A percentile compares a stretch with the other conserved stretches of the same genome.
Conservation (phyloP, 2,888 invertebrate species). For the Cephus sareptanus region DNA sequence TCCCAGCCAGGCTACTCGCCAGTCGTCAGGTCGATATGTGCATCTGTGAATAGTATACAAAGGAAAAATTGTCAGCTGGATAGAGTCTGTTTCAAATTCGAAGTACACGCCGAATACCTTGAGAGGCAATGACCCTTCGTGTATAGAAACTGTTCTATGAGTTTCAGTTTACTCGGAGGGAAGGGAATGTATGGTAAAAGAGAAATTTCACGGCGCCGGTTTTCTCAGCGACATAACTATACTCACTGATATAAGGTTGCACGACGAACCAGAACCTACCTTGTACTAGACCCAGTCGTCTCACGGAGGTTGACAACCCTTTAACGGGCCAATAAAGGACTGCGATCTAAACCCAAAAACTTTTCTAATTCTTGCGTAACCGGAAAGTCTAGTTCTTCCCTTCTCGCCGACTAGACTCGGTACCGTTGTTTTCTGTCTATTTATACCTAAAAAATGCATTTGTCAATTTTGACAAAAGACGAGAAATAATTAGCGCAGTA, state of each 20-base stretch:
- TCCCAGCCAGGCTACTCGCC: background rate
- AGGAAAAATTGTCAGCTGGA: background rate
- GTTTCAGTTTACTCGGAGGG: background rate
- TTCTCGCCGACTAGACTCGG: background rate
- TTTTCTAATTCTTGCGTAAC: constrained; percentile 41
- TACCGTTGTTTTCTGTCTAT: background rate
- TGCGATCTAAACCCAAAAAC: constrained; percentile 45
- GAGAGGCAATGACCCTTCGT: background rate
- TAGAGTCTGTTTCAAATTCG: background rate
- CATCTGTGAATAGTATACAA: background rate
- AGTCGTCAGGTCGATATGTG: background rate
- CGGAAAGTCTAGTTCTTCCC: constrained; percentile 35
- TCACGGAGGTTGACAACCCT: constrained; percentile 38
- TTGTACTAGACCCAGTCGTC: background rate
- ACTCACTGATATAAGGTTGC: background rate
- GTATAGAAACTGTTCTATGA: background rate
- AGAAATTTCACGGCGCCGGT: background rate
- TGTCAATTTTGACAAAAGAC: background rate
- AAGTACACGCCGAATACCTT: background rate
- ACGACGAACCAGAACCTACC: background rate
- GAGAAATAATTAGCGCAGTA: too few species aligned
- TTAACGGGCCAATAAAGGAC: constrained; percentile 38
- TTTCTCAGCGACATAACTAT: background rate
- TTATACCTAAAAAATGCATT: background rate
- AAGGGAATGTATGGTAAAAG: background rate